Percentiles rank a stretch among this genome's conserved stretches.
Evolutionary conservation across 2,888 invertebrate genomes (phyloP).

Genomic region (Cheilosia impressa): DNA sequence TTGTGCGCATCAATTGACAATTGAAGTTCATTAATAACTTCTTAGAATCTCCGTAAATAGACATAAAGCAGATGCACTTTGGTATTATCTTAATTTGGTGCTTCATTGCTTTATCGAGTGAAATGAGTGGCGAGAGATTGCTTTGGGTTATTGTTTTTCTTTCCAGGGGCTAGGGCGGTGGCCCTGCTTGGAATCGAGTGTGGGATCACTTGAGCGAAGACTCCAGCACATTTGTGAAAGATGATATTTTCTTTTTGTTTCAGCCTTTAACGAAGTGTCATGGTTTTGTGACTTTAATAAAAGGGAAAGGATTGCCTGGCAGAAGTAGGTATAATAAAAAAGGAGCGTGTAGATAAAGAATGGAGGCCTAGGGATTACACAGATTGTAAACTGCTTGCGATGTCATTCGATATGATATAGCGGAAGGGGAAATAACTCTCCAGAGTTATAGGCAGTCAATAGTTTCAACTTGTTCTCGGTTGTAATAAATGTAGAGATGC

Average conservation of each 20-base stretch:
- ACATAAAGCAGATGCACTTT: slow-evolving; percentile 56
- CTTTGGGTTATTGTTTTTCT: neutral
- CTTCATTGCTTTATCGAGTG: slow-evolving; percentile 66
- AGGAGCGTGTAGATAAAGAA: neutral
- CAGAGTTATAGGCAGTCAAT: too few species aligned
- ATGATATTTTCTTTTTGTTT: slow-evolving; percentile 55
- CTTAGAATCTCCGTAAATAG: slow-evolving; percentile 41
- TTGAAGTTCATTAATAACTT: slow-evolving; percentile 64
- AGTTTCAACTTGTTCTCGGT: too few species aligned
- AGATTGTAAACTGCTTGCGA: slow-evolving; percentile 25
- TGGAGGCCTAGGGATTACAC: slow-evolving; percentile 1
- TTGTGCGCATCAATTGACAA: slow-evolving; percentile 61
- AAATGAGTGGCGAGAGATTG: slow-evolving; percentile 40
- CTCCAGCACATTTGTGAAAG: slow-evolving; percentile 37
- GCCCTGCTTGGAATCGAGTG: slow-evolving; percentile 22
- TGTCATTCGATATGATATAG: slow-evolving; percentile 42
- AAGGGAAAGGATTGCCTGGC: slow-evolving; percentile 52
- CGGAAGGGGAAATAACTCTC: neutral
- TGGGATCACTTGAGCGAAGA: slow-evolving; percentile 36
- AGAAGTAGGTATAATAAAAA: neutral
- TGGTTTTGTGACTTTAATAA: slow-evolving; percentile 68
- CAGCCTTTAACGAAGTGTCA: slow-evolving; percentile 54
- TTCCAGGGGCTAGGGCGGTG: slow-evolving; percentile 15
- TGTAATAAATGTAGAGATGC: too few species aligned
- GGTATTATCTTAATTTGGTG: slow-evolving; percentile 72